These are phyloP conservation scores for Eupithecia subumbrata DNA, from an alignment of 2,888 invertebrate species.

Conservation along the genomic window DNA sequence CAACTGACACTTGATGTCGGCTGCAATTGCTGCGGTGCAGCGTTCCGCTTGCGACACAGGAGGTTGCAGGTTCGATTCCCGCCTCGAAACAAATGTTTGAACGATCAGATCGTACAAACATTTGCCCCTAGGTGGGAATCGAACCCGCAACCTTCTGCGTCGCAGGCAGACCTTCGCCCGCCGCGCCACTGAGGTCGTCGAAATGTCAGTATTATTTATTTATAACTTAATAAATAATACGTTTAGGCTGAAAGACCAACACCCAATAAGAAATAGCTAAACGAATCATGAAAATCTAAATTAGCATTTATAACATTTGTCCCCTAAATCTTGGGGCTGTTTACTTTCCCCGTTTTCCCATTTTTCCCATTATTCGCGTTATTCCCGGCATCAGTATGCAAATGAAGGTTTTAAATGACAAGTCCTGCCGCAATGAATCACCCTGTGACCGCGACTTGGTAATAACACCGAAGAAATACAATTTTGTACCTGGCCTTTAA, in stretches of 20 bases:
- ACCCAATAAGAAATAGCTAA: constrained; percentile 18
- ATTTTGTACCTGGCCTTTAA: constrained; percentile 12
- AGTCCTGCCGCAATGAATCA: constrained; percentile 26
- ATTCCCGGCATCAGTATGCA: constrained; percentile 21
- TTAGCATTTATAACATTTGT: constrained; percentile 27
- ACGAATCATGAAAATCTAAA: constrained; percentile 27
- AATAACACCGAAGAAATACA: constrained; percentile 19
- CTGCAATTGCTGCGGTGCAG: no score
- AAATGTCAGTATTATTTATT: no score
- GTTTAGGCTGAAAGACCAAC: neutral
- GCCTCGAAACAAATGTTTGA: no score
- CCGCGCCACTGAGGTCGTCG: no score
- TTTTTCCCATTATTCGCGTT: constrained; percentile 1
- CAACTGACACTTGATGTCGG: no score
- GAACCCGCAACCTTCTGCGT: no score
- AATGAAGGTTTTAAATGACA: constrained; percentile 29
- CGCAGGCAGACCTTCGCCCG: no score
- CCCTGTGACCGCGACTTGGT: constrained; percentile 6
- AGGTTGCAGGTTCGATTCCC: no score
- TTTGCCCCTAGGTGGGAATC: no score
- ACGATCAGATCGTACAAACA: no score
- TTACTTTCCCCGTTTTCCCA: constrained; percentile 10
- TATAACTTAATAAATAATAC: no score
- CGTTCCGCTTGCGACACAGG: no score
- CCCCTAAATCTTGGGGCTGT: constrained; percentile 25